phyloP scores from a whole-genome alignment of 2,113 vertebrate genomes.

The Tursiops truncatus region DNA sequence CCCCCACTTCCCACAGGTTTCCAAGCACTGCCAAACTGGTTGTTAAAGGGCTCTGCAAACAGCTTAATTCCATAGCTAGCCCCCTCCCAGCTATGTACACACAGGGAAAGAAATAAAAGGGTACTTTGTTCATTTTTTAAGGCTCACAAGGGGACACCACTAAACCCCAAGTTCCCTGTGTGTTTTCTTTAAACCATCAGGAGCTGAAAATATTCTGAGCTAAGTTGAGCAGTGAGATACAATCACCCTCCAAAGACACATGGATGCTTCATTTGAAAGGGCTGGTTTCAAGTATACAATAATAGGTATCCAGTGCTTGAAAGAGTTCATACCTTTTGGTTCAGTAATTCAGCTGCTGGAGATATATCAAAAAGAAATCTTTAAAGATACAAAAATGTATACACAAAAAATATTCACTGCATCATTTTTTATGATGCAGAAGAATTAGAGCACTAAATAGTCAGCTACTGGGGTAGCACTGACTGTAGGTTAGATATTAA shows the following conservation, averaged over 20 bases:
- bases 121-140: constrained; percentile 51
- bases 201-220: neutral
- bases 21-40: neutral
- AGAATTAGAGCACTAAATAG: constrained; percentile 11
- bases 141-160: neutral
- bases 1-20: neutral
- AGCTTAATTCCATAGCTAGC: neutral
- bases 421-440: neutral
- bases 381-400: neutral
- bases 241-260: neutral
- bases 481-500: neutral
- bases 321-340: neutral
- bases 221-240: neutral
- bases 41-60: constrained; percentile 29
- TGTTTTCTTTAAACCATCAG: constrained; percentile 28
- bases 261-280: neutral
- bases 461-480: neutral
- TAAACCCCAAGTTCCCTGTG: neutral
- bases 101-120: constrained; percentile 54
- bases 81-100: constrained; percentile 40
- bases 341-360: neutral
- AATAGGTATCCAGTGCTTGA: neutral
- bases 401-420: neutral
- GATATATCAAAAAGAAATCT: neutral
- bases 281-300: neutral